Conservation (phyloP, 1,140 invertebrate species). For the Oedothorax gibbosus region DNA sequence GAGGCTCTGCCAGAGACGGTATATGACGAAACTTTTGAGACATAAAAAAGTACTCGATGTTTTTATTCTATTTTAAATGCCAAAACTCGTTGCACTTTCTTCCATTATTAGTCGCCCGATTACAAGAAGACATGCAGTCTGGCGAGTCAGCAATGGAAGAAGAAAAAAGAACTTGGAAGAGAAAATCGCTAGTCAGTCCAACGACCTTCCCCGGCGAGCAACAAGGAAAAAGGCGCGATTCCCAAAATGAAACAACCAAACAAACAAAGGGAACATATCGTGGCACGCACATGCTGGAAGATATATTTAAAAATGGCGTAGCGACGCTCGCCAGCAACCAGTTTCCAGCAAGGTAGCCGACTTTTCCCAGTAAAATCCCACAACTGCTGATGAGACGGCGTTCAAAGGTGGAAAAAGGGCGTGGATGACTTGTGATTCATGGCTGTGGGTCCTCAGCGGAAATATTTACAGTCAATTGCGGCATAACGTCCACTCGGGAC, state of each 20-base stretch:
- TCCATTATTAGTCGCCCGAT: conserved; percentile 7
- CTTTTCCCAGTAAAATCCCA: conserved; percentile 17
- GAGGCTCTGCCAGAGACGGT: too few relatives aligned
- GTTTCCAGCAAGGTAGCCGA: conserved; percentile 26
- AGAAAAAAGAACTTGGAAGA: conserved; percentile 17
- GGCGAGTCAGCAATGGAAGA: conserved; percentile 33
- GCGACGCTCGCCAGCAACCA: conserved; percentile 23
- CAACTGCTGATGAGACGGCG: conserved; percentile 12
- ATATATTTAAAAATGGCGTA: conserved; percentile 34
- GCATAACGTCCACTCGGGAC: too few relatives aligned
- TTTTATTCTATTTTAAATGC: too few relatives aligned
- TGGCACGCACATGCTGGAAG: conserved; percentile 6
- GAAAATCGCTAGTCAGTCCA: conserved; percentile 45
- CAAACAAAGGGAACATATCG: conserved; percentile 11
- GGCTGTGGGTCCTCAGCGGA: not conserved
- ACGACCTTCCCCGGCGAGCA: conserved; percentile 31
- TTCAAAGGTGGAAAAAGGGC: conserved; percentile 15
- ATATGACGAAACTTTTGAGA: too few relatives aligned
- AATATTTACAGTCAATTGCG: too few relatives aligned
- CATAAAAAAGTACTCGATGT: too few relatives aligned
- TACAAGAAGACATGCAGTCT: conserved; percentile 48
- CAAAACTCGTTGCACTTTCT: not conserved
- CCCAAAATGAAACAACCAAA: conserved; percentile 16
- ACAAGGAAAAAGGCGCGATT: conserved; percentile 21
- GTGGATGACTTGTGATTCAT: conserved; percentile 22